A percentile compares a stretch with the other conserved stretches of the same genome.
Conservation (phyloP, 1,140 invertebrate genomes). For the Papilio xuthus region DNA sequence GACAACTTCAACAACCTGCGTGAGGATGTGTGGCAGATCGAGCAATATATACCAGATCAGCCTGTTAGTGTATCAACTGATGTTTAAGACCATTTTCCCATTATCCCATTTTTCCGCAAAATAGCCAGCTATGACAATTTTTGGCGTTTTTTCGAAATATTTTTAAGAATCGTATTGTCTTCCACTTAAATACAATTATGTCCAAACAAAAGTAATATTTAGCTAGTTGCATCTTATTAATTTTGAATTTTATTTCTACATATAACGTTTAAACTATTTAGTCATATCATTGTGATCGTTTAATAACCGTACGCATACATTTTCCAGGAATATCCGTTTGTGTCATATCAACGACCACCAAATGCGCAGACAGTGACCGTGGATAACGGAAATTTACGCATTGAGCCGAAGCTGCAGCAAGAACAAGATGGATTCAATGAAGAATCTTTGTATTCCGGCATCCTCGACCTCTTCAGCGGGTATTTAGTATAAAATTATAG, state of each 20-base stretch:
- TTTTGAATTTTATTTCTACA: too few species aligned
- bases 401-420: conserved; percentile 59
- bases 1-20: conserved; percentile 57
- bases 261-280: too few species aligned
- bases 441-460: conserved; percentile 51
- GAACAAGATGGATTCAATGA: conserved; percentile 48
- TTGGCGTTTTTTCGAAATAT: too few species aligned
- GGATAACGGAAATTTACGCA: conserved; percentile 49
- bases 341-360: conserved; percentile 59
- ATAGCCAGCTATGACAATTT: too few species aligned
- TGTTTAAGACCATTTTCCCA: not conserved
- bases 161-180: too few species aligned
- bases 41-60: conserved; percentile 56
- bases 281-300: too few species aligned
- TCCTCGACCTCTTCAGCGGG: conserved; percentile 60
- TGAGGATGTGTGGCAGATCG: conserved; percentile 56
- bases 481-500: conserved; percentile 39
- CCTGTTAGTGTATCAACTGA: conserved; percentile 48
- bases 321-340: conserved; percentile 65
- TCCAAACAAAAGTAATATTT: too few species aligned
- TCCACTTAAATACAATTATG: too few species aligned
- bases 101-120: too few species aligned
- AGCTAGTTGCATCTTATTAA: too few species aligned
- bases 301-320: not conserved
- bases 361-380: conserved; percentile 48